Evolutionary conservation across 2,797 vertebrate species (phyloP), one percentile per base, ranked within the genome.

Genomic region (Nannoperca obscura): DNA sequence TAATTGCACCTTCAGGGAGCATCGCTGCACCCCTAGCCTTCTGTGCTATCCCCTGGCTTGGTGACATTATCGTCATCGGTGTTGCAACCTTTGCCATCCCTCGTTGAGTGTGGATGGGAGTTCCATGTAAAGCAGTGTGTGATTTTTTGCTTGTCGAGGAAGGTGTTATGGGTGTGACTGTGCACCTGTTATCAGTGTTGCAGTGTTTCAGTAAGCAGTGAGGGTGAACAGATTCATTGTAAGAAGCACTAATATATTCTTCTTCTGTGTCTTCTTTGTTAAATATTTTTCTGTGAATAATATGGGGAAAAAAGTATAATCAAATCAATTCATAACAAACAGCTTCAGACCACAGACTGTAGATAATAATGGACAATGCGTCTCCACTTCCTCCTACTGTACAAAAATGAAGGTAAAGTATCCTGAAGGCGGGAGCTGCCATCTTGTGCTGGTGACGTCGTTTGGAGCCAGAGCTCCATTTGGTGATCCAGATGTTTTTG

Each of bases 1-100:
- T 95, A 95, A 95, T 94, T 94, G 90, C 78, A 59, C 86, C 92
- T 88, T 81, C 32, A 80, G 92, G 93, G 93, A 92, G 73, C 20
- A 0, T 10, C 22, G 2, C 55, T 36, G 71, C 52, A 61, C 78
- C 81, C 34, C 69, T 53, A 47, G 64, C 89, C 87, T 76, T 27
- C 80, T 78, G 75, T 27, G 49, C 67, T 42, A 61, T 83, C 82
- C 88, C 86, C 83, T 34, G 80, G 74, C 91, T 64, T 87, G 81
- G 86, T 27, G 85, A 87, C 86, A 30, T 8, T 83, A 83, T 54
- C 87, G 86, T 91, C 90, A 92, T 80, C 27, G 1, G 20, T 79
- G 74, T n/a, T 60, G 77, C 61, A 75, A 86, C 64, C 58, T 70
- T 67, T 34, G 52, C 44, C 78, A 22, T 76, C 68, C 54, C 78